Percentiles rank a stretch among this genome's conserved stretches.
phyloP scores from a whole-genome alignment of 2,888 invertebrate genomes.

The Bembecia ichneumoniformis region DNA sequence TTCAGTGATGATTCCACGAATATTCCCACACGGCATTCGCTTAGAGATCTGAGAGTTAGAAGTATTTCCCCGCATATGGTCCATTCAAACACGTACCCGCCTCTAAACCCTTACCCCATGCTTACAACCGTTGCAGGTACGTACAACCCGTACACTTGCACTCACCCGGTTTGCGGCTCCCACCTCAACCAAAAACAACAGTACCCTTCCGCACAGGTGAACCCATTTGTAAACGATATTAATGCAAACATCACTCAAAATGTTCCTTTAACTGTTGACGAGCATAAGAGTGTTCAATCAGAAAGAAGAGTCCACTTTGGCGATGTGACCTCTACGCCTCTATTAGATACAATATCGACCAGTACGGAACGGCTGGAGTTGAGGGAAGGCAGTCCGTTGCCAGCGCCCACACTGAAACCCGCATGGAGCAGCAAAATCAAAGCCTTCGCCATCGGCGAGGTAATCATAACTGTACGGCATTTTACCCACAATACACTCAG shows the following conservation, averaged over 20 bases:
- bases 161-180: slow-evolving; percentile 40
- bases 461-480: slow-evolving; percentile 64
- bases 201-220: slow-evolving; percentile 24
- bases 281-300: slow-evolving; percentile 53
- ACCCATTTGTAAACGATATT: slow-evolving; percentile 45
- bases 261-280: slow-evolving; percentile 30
- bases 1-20: slow-evolving; percentile 28
- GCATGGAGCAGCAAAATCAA: slow-evolving; percentile 69
- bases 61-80: slow-evolving; percentile 41
- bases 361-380: slow-evolving; percentile 45
- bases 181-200: slow-evolving; percentile 31
- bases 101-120: slow-evolving; percentile 58
- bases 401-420: slow-evolving; percentile 53
- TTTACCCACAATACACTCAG: slow-evolving; percentile 53
- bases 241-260: slow-evolving; percentile 49
- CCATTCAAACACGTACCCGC: slow-evolving; percentile 61
- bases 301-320: slow-evolving; percentile 68
- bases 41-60: slow-evolving; percentile 46
- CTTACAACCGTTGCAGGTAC: slow-evolving; percentile 64
- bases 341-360: slow-evolving; percentile 48
- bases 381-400: slow-evolving; percentile 49
- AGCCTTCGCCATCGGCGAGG: slow-evolving; percentile 72
- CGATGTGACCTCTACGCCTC: slow-evolving; percentile 55
- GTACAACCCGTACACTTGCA: slow-evolving; percentile 60
- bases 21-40: slow-evolving; percentile 37